Base-by-base conservation (phyloP, 2,797 vertebrate species). In the Nannoperca australis region DNA sequence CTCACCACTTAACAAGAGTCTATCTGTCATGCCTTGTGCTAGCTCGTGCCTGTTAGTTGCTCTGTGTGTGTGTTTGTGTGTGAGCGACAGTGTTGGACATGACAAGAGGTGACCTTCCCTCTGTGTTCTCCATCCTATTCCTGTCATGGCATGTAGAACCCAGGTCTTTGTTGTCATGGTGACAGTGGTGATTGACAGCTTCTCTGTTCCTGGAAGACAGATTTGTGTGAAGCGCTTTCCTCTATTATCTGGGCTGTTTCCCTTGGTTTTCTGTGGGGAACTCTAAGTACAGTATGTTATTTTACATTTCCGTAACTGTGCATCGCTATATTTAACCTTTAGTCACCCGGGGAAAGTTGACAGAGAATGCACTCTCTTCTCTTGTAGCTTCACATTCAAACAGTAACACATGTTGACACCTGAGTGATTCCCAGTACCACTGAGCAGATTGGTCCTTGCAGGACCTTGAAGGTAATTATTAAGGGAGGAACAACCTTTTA, bases 61-160 rank as follows among this genome's bases (percentile, higher is more conserved):
- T 24, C 36, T 73, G 64, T 54, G 78, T 55, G 53, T 54, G 44
- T 17, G 42, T 44, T 7, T 54, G 81, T 75, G 78, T 72, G 81
- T 75, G 78, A 78, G 73, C 42, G 32, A 78, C 81, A 64, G 73
- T 79, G 90, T 88, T 77, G 91, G 91, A 92, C 92, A 90, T 91
- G 92, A 93, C 92, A 91, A 83, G 91, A 87, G 91, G 89, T 93
- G 91, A 94, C 93, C 93, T 94, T 94, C 89, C 84, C 56, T 86
- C 87, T 81, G 81, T 84, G 78, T 88, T 90, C 85, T 77, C 86
- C 73, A 75, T 89, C 89, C 88, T 84, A 75, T 69, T 86, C 71
- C 85, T 83, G 83, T 89, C 92, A 81, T 78, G 70, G 54, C 82
- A 81, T 69, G 84, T 84, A 73, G 73, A 86, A 87, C 68, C 85